Evolutionary conservation across 2,797 vertebrate species (phyloP), one percentile per base, ranked within the genome.

Genomic region (Enteromius fasciolatus): DNA sequence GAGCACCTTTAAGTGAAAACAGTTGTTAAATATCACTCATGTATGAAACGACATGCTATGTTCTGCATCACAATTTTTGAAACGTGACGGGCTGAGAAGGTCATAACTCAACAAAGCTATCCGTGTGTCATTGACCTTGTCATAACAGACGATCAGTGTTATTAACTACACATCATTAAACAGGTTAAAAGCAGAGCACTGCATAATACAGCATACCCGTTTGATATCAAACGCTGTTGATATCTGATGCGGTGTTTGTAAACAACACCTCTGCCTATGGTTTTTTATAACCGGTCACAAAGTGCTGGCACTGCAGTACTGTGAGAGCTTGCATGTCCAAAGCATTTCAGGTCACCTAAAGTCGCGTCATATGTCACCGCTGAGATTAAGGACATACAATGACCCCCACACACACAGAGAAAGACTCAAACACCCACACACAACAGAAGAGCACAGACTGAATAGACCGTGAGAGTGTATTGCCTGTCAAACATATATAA

Each of bases 401-500:
- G 39, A 50, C 33, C 31, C 59, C 48, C 31, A 18, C n/a, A 59
- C 2, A 31, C 15, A 31, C 0, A 79, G 0, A 80, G 10, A 83
- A 44, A 77, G 59, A 41, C 84, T 86, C 86, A 85, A 76, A 80
- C 78, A 57, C 64, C 54, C 74, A 41, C 73, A 63, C 76, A 63
- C 63, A 70, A 18, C 14, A 28, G 41, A 69, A 67, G 33, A 63
- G 41, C 8, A 73, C 50, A 46, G 33, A 75, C 39, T 68, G 69
- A 85, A 82, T 63, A 28, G 67, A 72, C 46, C n/a, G 17, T 67
- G 66, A 31, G 72, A 76, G 57, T 59, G 66, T 73, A 82, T 67
- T 64, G 76, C 28, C 76, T 78, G 80, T 85, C 84, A 85, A 46
- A 67, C 76, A 63, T 46, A 82, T 85, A 57, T 69, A 79, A 82